Percentiles rank a stretch among this genome's conserved stretches.
Conservation (phyloP, 2,113 vertebrate genomes). For the Sialia sialis region DNA sequence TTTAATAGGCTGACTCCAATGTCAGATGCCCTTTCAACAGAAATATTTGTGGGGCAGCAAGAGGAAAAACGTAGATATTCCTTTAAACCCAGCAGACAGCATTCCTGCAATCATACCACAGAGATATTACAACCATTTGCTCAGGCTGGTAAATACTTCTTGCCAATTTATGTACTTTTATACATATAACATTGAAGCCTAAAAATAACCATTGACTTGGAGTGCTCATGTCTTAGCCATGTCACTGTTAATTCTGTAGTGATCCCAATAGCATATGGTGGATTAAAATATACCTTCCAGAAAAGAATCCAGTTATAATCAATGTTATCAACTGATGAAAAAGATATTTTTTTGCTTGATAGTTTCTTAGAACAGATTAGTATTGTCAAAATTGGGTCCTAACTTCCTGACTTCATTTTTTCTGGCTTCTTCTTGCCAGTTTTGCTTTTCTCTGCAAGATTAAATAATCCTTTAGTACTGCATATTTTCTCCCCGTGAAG, state of each 20-base stretch:
- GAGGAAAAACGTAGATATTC: neutral
- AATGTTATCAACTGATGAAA: neutral
- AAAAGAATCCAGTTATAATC: neutral
- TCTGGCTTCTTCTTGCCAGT: neutral
- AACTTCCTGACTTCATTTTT: neutral
- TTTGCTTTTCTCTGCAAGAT: constrained; percentile 1
- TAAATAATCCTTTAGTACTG: constrained; percentile 18
- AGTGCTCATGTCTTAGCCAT: neutral
- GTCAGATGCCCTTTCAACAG: neutral
- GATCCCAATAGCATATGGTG: neutral
- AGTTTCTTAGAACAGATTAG: neutral
- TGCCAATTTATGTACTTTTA: neutral
- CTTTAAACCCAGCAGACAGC: neutral
- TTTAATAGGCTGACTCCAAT: neutral
- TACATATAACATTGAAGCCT: neutral
- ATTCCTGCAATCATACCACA: neutral
- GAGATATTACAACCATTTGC: neutral
- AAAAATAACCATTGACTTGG: neutral
- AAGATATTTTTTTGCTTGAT: neutral
- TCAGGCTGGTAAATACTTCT: neutral
- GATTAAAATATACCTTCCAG: neutral
- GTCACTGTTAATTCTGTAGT: neutral
- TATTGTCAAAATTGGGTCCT: neutral
- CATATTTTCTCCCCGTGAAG: neutral
- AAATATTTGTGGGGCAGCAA: neutral